Conservation (phyloP, 2,888 invertebrate species). For the Disparrhopalites patrizii region DNA sequence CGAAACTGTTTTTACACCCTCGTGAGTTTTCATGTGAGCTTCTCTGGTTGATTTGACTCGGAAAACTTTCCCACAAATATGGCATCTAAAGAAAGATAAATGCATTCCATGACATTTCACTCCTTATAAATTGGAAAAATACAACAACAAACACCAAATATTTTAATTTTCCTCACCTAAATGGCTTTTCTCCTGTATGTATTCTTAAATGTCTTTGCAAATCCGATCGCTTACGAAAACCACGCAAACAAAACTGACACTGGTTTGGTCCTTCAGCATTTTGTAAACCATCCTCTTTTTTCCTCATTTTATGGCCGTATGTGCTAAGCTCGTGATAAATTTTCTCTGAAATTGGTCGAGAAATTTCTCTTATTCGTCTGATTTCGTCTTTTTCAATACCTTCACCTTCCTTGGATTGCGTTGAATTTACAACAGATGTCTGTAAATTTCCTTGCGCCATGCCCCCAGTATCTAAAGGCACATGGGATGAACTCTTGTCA, state of each 20-base stretch:
- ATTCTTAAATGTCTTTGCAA: conserved; percentile 54
- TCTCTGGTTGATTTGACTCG: conserved; percentile 64
- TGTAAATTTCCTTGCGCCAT: too few species aligned
- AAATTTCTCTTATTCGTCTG: conserved; percentile 32
- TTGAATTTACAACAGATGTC: neutral
- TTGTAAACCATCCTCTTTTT: neutral
- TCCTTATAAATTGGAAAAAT: neutral
- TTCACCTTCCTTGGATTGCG: neutral
- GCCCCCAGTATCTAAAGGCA: too few species aligned
- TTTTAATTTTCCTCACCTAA: conserved; percentile 31
- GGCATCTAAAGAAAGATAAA: conserved; percentile 34
- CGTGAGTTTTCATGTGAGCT: conserved; percentile 61
- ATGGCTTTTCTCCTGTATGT: conserved; percentile 53
- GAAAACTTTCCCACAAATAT: conserved; percentile 52
- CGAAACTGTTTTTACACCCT: conserved; percentile 57
- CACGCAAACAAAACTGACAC: conserved; percentile 53
- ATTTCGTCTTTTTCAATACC: conserved; percentile 21
- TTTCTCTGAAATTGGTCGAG: conserved; percentile 33
- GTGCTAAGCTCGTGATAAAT: conserved; percentile 34
- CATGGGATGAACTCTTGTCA: too few species aligned
- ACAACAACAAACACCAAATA: neutral
- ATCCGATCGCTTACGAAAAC: conserved; percentile 54
- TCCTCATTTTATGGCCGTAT: conserved; percentile 17
- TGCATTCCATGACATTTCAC: neutral
- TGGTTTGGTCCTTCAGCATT: conserved; percentile 32